These are phyloP conservation scores for Nannobrachium achirus DNA, from an alignment of 2,113 vertebrate species.

Conservation along the genomic window DNA sequence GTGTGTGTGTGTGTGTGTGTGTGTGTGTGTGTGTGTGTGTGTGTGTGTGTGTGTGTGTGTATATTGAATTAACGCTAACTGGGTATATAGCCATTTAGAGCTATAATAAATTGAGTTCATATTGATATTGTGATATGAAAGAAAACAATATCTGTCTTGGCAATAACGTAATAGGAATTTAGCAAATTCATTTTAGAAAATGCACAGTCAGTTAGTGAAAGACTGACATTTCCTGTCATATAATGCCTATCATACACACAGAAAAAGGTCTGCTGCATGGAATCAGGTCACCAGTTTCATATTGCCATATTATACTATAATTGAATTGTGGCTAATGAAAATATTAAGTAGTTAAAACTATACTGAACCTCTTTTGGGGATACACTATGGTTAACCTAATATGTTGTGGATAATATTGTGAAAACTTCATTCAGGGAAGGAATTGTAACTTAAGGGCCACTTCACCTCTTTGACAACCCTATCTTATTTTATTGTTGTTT, in stretches of 20 bases:
- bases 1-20: neutral
- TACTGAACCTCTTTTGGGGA: too few relatives aligned
- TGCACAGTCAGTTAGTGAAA: conserved; percentile 23
- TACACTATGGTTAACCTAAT: too few relatives aligned
- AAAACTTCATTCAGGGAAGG: too few relatives aligned
- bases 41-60: neutral
- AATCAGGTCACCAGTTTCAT: too few relatives aligned
- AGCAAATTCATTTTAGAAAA: conserved; percentile 32
- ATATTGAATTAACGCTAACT: conserved; percentile 38
- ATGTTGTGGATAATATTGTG: too few relatives aligned
- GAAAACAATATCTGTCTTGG: conserved; percentile 37
- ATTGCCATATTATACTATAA: too few relatives aligned
- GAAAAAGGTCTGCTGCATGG: too few relatives aligned
- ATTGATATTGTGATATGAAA: conserved; percentile 38
- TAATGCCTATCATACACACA: neutral
- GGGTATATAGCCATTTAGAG: conserved; percentile 32
- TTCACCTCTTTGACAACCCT: too few relatives aligned
- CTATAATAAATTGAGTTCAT: conserved; percentile 44
- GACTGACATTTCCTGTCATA: neutral
- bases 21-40: conserved; percentile 14
- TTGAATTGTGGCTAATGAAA: too few relatives aligned
- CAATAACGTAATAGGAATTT: conserved; percentile 31
- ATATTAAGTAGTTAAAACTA: too few relatives aligned
- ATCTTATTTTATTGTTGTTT: too few relatives aligned
- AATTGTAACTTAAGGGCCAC: too few relatives aligned